Evolutionary conservation across 1,140 invertebrate genomes (phyloP), one percentile per base, ranked within the genome.

Genomic region (Frieseomelitta varia): DNA sequence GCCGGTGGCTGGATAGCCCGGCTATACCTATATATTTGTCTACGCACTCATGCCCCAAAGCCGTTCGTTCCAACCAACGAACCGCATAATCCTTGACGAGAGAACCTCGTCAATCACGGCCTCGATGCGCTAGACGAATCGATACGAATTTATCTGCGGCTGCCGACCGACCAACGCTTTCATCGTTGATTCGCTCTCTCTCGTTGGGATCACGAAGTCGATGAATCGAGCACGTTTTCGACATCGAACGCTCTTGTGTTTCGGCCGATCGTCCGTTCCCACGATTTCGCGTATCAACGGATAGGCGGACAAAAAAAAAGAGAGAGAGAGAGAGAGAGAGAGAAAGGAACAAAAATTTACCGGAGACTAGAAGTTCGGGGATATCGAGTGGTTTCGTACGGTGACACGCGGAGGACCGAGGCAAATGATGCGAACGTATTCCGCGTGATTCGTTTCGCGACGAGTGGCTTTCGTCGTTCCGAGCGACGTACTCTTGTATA

Each of bases 1-100:
- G 80, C 56, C 4, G 30, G 61, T 65, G 34, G 34, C 27, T 24
- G 30, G 39, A 30, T 30, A 39, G 58, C 72, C 39, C 15, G 17
- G 19, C 79, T 86, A 65, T 88, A 72, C 55, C 58, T 74, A 80
- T 88, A 76, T 86, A 87, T 89, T 87, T 90, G 87, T 90, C 85
- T 87, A 90, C 82, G 88, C 79, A 83, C 82, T 87, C 87, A 79
- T 85, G 81, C 79, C 79, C 75, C 81, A 84, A 87, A 89, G 89
- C 88, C 85, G 85, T 87, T 86, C 72, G 61, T 89, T 79, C 80
- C 88, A 71, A 90, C 77, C 88, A 90, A 90, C 88, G 88, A 89
- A 90, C 87, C 88, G 85, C 85, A 77, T 90, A 89, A 89, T 90
- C 88, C 88, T 87, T 87, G 85, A 87, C 88, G 88, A 86, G 88